Evolutionary conservation across 2,888 invertebrate species (phyloP).

Genomic region (Nephrotoma guestfalica): DNA sequence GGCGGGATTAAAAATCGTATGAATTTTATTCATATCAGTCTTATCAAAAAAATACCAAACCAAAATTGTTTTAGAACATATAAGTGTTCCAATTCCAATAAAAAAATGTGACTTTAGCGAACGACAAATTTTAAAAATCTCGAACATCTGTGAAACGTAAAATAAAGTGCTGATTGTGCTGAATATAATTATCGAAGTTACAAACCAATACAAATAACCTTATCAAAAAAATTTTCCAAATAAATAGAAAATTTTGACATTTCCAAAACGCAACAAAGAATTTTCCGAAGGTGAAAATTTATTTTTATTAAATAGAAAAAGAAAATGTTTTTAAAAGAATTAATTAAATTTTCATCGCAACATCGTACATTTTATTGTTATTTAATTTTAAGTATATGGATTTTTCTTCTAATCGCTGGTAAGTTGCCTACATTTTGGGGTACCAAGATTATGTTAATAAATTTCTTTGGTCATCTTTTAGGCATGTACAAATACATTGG

Average conservation of each 20-base stretch:
- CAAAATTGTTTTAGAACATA: too few species aligned
- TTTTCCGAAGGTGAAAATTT: not conserved
- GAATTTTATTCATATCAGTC: too few species aligned
- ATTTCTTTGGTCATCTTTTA: slow-evolving; percentile 22
- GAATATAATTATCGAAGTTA: not conserved
- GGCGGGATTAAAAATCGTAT: too few species aligned
- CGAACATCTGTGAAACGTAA: too few species aligned
- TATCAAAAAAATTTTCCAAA: not conserved
- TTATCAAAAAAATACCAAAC: too few species aligned
- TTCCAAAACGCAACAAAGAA: not conserved
- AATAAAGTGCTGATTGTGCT: not conserved
- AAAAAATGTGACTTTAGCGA: too few species aligned
- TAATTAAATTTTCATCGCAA: slow-evolving; percentile 47
- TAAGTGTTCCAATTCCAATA: too few species aligned
- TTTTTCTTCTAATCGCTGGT: slow-evolving; percentile 63
- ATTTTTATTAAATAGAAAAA: not conserved
- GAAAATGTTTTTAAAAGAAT: slow-evolving; percentile 35
- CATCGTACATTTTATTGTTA: slow-evolving; percentile 72
- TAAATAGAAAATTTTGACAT: not conserved
- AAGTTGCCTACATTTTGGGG: slow-evolving; percentile 15
- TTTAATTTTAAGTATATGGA: slow-evolving; percentile 66
- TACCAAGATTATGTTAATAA: slow-evolving; percentile 3
- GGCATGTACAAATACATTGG: slow-evolving; percentile 70
- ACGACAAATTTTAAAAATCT: too few species aligned
- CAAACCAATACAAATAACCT: not conserved